A percentile compares a stretch with the other conserved stretches of the same genome.
phyloP scores from a whole-genome alignment of 2,888 invertebrate genomes.

The Odontocerum albicorne region DNA sequence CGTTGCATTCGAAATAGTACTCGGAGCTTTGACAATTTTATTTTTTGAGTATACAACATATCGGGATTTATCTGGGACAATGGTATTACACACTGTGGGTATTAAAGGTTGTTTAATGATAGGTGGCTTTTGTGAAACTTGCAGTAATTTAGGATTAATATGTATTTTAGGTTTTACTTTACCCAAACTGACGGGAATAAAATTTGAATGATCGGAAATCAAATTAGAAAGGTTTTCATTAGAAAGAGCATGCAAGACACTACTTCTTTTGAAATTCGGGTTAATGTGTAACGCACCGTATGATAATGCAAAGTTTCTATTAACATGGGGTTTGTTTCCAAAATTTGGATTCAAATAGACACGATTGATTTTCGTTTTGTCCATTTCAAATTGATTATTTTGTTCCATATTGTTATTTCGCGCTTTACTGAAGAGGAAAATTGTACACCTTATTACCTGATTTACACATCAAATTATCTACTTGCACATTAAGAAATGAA shows the following conservation, averaged over 20 bases:
- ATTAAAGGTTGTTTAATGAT: background rate
- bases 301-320: conserved; percentile 3
- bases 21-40: conserved; percentile 20
- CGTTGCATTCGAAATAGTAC: background rate
- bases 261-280: conserved; percentile 46
- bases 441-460: conserved; percentile 73
- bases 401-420: conserved; percentile 6
- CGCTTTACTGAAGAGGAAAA: no score
- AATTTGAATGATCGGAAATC: background rate
- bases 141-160: conserved; percentile 54
- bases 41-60: conserved; percentile 23
- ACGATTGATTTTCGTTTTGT: background rate
- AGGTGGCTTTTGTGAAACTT: conserved; percentile 1
- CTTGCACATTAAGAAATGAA: conserved; percentile 50
- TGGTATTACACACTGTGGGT: background rate
- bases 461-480: conserved; percentile 67
- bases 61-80: background rate
- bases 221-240: background rate
- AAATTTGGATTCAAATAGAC: conserved; percentile 31
- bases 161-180: conserved; percentile 45
- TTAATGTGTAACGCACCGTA: conserved; percentile 43
- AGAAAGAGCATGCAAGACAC: background rate
- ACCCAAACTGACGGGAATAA: background rate
- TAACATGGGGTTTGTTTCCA: conserved; percentile 11
- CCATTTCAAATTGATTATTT: background rate